Conservation (phyloP, 2,888 invertebrate genomes). For the Morinoia aosen region DNA sequence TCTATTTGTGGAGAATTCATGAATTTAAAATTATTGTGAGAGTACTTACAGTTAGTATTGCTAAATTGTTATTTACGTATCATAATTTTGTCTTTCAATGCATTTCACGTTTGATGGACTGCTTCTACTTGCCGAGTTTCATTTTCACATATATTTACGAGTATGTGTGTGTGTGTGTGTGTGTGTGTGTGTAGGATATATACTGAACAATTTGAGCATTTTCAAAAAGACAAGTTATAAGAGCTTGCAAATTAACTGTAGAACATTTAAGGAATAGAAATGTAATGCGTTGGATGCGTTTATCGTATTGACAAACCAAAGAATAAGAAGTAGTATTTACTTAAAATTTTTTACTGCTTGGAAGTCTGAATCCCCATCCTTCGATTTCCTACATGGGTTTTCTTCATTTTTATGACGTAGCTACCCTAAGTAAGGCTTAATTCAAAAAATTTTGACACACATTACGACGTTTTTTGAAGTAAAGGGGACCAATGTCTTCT, state of each 20-base stretch:
- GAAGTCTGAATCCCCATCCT: not conserved
- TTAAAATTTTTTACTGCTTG: not conserved
- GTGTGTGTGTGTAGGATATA: not conserved
- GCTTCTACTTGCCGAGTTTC: not conserved
- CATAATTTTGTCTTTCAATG: not conserved
- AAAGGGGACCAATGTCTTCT: conserved; percentile 1
- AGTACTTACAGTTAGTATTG: not conserved
- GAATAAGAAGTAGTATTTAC: not conserved
- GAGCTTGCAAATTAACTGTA: not conserved
- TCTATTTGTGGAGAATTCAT: not conserved
- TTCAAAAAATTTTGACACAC: not conserved
- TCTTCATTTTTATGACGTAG: not conserved
- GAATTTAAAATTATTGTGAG: not conserved
- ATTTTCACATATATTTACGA: not conserved
- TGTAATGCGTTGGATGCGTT: not conserved
- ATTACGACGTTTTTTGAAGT: not conserved
- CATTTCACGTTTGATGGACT: not conserved
- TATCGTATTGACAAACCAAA: not conserved
- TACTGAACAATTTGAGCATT: not conserved
- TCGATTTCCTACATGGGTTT: not conserved
- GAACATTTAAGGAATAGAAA: not conserved
- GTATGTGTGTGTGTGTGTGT: not conserved
- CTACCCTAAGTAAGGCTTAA: not conserved
- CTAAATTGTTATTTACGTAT: not conserved
- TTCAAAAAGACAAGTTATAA: not conserved